These are phyloP conservation scores for Syrmaticus mikado DNA, from an alignment of 2,113 vertebrate species.

Conservation along the genomic window DNA sequence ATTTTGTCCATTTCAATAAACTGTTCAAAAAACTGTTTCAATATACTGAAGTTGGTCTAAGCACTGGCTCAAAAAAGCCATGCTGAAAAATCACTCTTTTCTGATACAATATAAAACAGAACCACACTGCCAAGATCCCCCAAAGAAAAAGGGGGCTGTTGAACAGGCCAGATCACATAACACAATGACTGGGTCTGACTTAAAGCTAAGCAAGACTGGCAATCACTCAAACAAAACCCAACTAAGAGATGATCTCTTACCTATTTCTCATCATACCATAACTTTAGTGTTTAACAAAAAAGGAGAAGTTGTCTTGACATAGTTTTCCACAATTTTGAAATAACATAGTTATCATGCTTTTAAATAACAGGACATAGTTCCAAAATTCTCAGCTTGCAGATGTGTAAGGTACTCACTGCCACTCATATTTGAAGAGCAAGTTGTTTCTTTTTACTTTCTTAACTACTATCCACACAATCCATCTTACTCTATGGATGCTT, in stretches of 20 bases:
- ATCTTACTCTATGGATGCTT: background rate
- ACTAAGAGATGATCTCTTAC: background rate
- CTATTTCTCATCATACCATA: background rate
- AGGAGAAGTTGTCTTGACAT: background rate
- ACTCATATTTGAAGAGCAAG: background rate
- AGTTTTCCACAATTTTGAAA: background rate
- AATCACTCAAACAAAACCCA: background rate
- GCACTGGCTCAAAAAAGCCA: background rate
- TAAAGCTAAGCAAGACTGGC: background rate
- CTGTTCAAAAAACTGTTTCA: background rate
- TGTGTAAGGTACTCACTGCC: background rate
- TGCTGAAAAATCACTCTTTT: background rate
- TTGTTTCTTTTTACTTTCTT: background rate
- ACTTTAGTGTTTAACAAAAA: background rate
- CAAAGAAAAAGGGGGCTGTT: background rate
- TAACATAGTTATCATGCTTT: background rate
- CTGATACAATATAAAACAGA: background rate
- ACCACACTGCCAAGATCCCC: background rate
- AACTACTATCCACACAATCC: fast-evolving
- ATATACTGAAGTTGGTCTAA: background rate
- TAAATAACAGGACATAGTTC: background rate
- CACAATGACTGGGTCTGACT: background rate
- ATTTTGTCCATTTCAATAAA: background rate
- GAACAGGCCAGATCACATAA: background rate
- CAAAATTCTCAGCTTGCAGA: background rate